These are phyloP conservation scores for human (Homo sapiens) DNA, from an alignment of 2,113 vertebrate species.

Conservation along the genomic window DNA sequence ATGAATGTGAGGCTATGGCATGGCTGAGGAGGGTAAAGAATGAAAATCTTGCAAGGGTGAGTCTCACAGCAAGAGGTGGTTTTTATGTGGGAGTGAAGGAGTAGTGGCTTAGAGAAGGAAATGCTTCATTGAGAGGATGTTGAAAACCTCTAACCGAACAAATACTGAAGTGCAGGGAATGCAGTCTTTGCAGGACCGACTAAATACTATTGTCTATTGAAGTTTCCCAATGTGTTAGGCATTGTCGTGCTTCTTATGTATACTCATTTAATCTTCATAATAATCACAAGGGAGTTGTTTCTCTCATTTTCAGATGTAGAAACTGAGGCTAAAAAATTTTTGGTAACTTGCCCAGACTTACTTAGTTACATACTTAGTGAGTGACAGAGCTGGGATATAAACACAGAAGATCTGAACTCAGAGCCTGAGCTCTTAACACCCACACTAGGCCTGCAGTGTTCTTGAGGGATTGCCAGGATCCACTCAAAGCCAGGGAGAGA, in stretches of 20 bases:
- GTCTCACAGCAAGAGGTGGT: neutral
- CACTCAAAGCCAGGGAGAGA: neutral
- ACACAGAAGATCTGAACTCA: neutral
- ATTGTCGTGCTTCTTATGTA: neutral
- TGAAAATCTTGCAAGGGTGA: neutral
- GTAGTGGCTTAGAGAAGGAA: neutral
- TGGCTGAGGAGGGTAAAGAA: neutral
- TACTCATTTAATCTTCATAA: neutral
- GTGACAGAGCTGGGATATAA: neutral
- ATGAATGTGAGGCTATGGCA: neutral
- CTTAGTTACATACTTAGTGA: neutral
- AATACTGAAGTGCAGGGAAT: neutral
- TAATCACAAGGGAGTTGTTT: neutral
- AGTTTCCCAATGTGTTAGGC: neutral
- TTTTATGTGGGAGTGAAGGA: neutral
- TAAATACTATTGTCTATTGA: neutral
- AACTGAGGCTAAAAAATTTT: neutral
- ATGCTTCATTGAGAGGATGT: neutral
- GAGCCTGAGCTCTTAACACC: neutral
- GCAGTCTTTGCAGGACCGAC: neutral
- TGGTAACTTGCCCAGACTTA: neutral
- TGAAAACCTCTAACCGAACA: neutral
- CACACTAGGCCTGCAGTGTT: neutral
- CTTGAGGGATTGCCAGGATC: neutral
- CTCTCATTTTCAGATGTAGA: neutral